Conservation (phyloP, 1,140 invertebrate species). For the Drosophila sechellia region DNA sequence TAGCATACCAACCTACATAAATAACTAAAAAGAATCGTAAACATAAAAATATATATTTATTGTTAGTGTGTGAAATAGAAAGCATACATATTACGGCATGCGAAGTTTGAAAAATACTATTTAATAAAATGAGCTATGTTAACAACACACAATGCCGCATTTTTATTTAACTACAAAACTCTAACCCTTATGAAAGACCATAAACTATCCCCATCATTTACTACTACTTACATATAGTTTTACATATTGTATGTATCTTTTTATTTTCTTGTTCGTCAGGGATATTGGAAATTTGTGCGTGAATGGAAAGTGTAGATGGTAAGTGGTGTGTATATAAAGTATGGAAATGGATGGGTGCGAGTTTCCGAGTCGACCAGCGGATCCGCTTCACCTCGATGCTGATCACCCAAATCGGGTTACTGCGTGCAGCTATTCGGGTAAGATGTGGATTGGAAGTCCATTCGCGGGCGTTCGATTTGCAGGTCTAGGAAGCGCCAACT, state of each 20-base stretch:
- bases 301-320: no score
- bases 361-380: neutral
- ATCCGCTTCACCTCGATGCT: neutral
- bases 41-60: constrained; percentile 68
- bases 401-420: neutral
- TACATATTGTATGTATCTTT: no score
- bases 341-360: no score
- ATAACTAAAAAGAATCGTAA: constrained; percentile 44
- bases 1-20: constrained; percentile 46
- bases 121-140: constrained; percentile 76
- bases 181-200: no score
- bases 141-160: constrained; percentile 18
- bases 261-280: no score
- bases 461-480: constrained; percentile 1
- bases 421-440: neutral
- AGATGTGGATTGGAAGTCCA: no score
- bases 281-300: no score
- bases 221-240: no score
- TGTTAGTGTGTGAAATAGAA: constrained; percentile 74
- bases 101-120: constrained; percentile 58
- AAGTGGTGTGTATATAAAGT: no score
- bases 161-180: neutral
- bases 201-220: no score
- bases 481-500: constrained; percentile 17
- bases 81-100: constrained; percentile 52